phyloP scores from a whole-genome alignment of 2,888 invertebrate genomes.

The Torymus tubicola region DNA sequence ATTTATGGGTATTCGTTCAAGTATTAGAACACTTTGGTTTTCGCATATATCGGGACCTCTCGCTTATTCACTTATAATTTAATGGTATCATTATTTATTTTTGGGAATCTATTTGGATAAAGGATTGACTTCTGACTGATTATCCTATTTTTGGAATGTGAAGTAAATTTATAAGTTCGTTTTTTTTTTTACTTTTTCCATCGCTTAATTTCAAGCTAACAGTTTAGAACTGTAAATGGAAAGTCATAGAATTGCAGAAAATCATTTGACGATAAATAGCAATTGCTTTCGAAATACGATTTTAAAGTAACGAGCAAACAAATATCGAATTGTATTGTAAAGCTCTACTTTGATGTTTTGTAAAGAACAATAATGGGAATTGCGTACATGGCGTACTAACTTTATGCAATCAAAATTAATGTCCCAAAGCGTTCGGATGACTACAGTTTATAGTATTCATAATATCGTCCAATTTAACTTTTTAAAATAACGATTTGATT shows the following conservation, averaged over 20 bases:
- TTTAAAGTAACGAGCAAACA: background rate
- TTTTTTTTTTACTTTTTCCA: too few relatives aligned
- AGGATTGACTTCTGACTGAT: too few relatives aligned
- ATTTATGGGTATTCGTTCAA: too few relatives aligned
- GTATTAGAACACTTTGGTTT: too few relatives aligned
- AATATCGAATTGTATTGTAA: slow-evolving; percentile 20
- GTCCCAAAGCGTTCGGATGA: background rate
- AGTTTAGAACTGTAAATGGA: background rate
- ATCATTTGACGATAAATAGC: slow-evolving; percentile 5
- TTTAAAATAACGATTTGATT: too few relatives aligned
- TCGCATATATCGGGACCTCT: too few relatives aligned
- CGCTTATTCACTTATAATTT: too few relatives aligned
- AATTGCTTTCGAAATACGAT: background rate
- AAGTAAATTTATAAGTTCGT: too few relatives aligned
- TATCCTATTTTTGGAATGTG: too few relatives aligned
- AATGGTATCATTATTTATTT: too few relatives aligned
- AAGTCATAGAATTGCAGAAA: background rate
- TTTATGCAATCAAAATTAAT: slow-evolving; percentile 9
- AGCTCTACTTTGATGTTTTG: slow-evolving; percentile 14
- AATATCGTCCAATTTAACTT: too few relatives aligned
- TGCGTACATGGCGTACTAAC: background rate
- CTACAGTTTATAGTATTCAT: background rate
- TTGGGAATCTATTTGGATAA: too few relatives aligned
- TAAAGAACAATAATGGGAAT: background rate
- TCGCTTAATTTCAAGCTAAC: background rate